Percentiles rank a stretch among this genome's conserved stretches.
phyloP scores from a whole-genome alignment of 2,797 vertebrate species.

The Phalanger gymnotis region DNA sequence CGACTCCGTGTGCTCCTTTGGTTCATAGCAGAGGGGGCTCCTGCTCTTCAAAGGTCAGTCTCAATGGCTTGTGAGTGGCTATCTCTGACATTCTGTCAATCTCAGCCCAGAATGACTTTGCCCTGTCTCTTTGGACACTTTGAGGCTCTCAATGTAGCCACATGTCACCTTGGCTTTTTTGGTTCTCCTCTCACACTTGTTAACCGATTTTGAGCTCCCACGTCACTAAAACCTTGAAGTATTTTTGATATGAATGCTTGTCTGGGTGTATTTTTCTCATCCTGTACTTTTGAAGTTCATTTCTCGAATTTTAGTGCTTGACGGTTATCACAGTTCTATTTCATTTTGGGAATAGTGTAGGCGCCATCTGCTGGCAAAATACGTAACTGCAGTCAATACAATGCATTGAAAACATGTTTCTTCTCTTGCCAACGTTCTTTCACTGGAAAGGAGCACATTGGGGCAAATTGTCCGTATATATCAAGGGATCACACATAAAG shows the following conservation, averaged over 20 bases:
- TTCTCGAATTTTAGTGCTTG: not conserved
- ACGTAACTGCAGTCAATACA: not conserved
- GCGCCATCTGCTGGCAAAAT: not conserved
- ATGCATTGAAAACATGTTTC: not conserved
- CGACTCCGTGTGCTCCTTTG: not conserved
- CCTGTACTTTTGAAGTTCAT: not conserved
- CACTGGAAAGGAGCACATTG: not conserved
- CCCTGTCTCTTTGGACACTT: not conserved
- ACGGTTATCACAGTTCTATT: not conserved
- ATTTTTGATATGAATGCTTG: not conserved
- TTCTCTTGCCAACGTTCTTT: not conserved
- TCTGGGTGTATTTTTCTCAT: not conserved
- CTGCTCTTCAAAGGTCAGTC: not conserved
- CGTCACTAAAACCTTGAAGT: not conserved
- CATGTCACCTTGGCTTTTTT: not conserved
- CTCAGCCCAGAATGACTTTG: not conserved
- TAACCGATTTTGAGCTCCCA: not conserved
- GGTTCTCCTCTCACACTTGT: not conserved
- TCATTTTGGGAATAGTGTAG: not conserved
- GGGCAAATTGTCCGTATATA: not conserved
- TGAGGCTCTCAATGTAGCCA: not conserved
- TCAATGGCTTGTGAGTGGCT: not conserved
- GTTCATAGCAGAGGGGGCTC: not conserved
- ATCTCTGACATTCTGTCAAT: not conserved
- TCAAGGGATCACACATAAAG: not conserved